Evolutionary conservation across 2,797 vertebrate genomes (phyloP), one percentile per base, ranked within the genome.

Genomic region (Crax fasciolata): DNA sequence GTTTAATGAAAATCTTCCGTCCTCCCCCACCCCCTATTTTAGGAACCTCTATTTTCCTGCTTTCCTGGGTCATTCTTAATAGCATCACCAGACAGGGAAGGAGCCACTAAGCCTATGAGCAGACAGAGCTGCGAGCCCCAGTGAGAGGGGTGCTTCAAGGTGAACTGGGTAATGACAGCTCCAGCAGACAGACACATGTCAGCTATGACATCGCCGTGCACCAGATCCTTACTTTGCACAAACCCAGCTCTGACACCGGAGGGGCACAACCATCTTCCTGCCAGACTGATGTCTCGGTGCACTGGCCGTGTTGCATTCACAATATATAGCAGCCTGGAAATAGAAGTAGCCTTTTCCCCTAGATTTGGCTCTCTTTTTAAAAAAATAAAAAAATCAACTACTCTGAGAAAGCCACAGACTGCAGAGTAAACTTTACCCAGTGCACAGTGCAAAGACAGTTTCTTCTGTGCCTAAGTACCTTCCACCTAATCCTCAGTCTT

Each of bases 251-350:
- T 54, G 3, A 0, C 27, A 11, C 5, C 21, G 38, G 55, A 63
- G 61, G 38, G 49, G 39, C 58, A 32, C 41, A 15, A 49, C 9
- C 38, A 20, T 1, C 39, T 27, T 66, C 76, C 72, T 62, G 24
- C 30, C 70, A 43, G 18, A 5, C 55, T 1, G 5, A 1, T 5
- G 10, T 25, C 75, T 32, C 5, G 10, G 14, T 23, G 32, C 59
- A 44, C 41, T 0, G 0, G 10, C n/a, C 52, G 10, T 0, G 0
- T n/a, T 41, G 54, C 15, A 2, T 13, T 75, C 54, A 14, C 0
- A 0, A 8, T 9, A 7, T 8, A 55, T 3, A 46, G 51, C 2
- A n/a, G 7, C 58, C 32, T 38, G 10, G 21, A 73, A 21, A 58
- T 39, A 14, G 1, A 24, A 89, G 7, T 2, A 8, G 8, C 0